Base-by-base conservation (phyloP, 2,888 invertebrate genomes). In the Limenitis camilla region DNA sequence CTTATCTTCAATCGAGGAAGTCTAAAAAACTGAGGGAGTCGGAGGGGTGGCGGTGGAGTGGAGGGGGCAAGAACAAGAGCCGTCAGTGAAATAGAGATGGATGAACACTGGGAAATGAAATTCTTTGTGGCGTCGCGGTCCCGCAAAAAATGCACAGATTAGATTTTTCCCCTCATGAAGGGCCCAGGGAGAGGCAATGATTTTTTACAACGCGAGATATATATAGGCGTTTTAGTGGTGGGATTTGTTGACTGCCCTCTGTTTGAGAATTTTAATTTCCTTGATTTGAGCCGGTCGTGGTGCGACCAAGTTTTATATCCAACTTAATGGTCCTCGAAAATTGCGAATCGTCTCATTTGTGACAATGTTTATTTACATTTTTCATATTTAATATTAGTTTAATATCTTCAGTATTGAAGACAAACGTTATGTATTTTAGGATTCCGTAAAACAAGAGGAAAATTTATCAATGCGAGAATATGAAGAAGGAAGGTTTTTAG, bases 21-120 rank as follows among this genome's bases (percentile, higher is more conserved):
- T 81, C 83, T 83, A 84, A 87, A 87, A 86, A 86, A 81, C 71
- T 71, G 74, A 74, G 75, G 57, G 56, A 52, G 44, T 49, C 47
- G 60, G n/a, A 57, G 61, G 61, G 74, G 67, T 66, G 61, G 66
- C 58, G 66, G 29, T 10, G 69, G 65, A 66, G 67, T 71, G 66
- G 75, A 72, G 65, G 68, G 65, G 63, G 71, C 76, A 87, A 87
- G 87, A 88, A 88, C 87, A 86, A 85, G 85, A 79, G 85, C 80
- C 84, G 87, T 87, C 87, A 87, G 78, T 86, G 86, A 84, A 87
- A 87, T 86, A 86, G 87, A 88, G 88, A 88, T 86, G 88, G 87
- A 88, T 88, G 88, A 88, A 88, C 87, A 88, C 86, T 86, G 85
- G 88, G 88, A 88, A 88, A 88, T 88, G 88, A 88, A 88, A 88